These are phyloP conservation scores for Pharmacophagus antenor DNA, from an alignment of 2,888 invertebrate species.

Conservation along the genomic window DNA sequence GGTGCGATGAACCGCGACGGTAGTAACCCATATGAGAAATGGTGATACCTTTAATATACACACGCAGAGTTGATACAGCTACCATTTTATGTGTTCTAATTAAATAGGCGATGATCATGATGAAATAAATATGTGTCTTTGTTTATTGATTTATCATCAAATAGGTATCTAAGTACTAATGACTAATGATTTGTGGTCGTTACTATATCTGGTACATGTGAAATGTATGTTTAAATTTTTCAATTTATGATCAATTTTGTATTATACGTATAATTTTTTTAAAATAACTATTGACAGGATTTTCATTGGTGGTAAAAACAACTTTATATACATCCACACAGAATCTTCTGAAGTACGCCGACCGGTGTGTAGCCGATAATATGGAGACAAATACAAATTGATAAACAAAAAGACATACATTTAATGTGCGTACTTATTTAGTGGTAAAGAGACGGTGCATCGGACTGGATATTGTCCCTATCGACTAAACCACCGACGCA, in stretches of 20 bases:
- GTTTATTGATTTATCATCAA: too few relatives aligned
- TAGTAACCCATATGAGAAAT: constrained; percentile 76
- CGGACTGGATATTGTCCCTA: constrained; percentile 29
- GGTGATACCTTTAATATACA: constrained; percentile 50
- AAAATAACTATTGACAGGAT: background rate
- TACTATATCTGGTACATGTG: too few relatives aligned
- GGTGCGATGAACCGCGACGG: constrained; percentile 73
- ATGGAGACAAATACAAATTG: constrained; percentile 80
- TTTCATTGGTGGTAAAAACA: constrained; percentile 32
- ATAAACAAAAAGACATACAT: constrained; percentile 78
- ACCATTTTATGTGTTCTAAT: background rate
- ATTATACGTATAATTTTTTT: too few relatives aligned
- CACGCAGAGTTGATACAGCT: constrained; percentile 48
- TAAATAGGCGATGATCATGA: too few relatives aligned
- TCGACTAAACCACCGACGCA: constrained; percentile 16
- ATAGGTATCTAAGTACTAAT: too few relatives aligned
- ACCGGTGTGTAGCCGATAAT: constrained; percentile 71
- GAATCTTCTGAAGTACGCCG: constrained; percentile 73
- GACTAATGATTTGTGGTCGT: too few relatives aligned
- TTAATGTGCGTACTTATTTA: constrained; percentile 58
- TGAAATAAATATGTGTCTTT: too few relatives aligned
- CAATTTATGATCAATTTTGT: too few relatives aligned
- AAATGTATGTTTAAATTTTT: too few relatives aligned
- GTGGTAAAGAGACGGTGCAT: constrained; percentile 36
- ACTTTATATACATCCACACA: constrained; percentile 51